A percentile compares a stretch with the other conserved stretches of the same genome.
Evolutionary conservation across 2,888 invertebrate species (phyloP).

Genomic region (Halocaridina rubra): DNA sequence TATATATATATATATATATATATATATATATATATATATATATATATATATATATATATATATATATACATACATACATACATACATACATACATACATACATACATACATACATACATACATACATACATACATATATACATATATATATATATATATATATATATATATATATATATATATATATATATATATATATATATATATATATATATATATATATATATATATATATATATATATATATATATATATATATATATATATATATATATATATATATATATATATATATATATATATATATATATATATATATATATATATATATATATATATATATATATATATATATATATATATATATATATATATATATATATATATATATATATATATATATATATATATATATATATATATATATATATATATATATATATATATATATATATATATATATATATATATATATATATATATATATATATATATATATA

Average conservation of each 20-base stretch:
- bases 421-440: neutral
- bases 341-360: neutral
- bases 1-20: neutral
- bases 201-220: neutral
- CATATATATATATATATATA: neutral
- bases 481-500: neutral
- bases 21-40: neutral
- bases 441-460: neutral
- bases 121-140: neutral
- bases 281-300: too few relatives aligned
- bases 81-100: neutral
- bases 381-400: neutral
- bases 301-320: neutral
- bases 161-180: neutral
- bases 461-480: neutral
- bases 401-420: neutral
- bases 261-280: neutral
- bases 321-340: neutral
- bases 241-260: neutral
- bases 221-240: neutral
- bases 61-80: neutral
- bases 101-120: neutral
- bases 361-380: neutral
- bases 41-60: neutral
- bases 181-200: neutral